phyloP scores from a whole-genome alignment of 2,113 vertebrate species.

The Pipra filicauda region DNA sequence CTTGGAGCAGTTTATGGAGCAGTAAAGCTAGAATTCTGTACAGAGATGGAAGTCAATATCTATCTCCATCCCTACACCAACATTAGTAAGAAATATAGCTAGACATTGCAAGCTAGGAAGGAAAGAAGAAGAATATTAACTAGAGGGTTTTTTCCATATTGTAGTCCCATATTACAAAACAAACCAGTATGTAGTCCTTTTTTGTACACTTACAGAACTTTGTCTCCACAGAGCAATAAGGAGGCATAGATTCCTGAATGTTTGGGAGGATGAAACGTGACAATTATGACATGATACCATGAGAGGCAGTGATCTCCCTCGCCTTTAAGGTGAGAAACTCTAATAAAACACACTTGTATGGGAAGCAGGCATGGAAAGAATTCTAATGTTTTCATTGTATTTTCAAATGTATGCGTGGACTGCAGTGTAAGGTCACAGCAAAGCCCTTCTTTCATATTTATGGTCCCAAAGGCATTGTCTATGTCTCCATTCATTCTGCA shows the following conservation, averaged over 20 bases:
- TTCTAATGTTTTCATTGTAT: not conserved
- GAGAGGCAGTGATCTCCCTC: not conserved
- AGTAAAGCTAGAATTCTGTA: constrained; percentile 44
- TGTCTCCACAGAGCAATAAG: not conserved
- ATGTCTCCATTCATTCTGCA: not conserved
- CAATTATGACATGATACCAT: not conserved
- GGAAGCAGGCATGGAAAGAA: not conserved
- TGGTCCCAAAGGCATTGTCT: not conserved
- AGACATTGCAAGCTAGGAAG: constrained; percentile 7
- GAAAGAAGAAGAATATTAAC: constrained; percentile 39
- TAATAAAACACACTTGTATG: not conserved
- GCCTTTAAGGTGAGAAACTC: not conserved
- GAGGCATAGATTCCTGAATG: not conserved
- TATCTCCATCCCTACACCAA: not conserved
- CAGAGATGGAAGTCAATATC: constrained; percentile 52
- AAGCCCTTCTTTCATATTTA: not conserved
- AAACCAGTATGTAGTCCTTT: not conserved
- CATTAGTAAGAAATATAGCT: constrained; percentile 46
- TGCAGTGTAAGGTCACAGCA: not conserved
- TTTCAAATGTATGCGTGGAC: not conserved
- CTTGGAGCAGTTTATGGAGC: constrained; percentile 50
- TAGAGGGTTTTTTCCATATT: not conserved
- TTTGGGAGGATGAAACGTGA: not conserved
- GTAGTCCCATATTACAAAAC: not conserved
- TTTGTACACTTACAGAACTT: not conserved